These are phyloP conservation scores for Prunella fulvescens DNA, from an alignment of 2,113 vertebrate genomes.

Conservation along the genomic window DNA sequence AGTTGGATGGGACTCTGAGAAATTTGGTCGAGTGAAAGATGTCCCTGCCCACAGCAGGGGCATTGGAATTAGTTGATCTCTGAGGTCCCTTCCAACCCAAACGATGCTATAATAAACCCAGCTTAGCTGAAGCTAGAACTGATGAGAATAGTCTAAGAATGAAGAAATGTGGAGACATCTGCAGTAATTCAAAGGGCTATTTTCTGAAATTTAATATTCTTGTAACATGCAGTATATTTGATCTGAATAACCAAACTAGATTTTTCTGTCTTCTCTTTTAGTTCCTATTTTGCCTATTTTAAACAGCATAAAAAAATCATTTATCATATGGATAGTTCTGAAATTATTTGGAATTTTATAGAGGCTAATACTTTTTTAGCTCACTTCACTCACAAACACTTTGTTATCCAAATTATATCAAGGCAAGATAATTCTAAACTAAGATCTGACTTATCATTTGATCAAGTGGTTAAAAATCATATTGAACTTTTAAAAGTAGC, in stretches of 20 bases:
- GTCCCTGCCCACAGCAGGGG: accelerated
- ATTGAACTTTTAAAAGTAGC: background rate
- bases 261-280: background rate
- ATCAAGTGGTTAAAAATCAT: background rate
- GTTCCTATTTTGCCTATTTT: background rate
- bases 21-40: background rate
- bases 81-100: background rate
- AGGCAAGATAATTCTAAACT: background rate
- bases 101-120: background rate
- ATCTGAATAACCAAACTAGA: background rate
- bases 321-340: background rate
- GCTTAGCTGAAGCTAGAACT: background rate
- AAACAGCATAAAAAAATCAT: background rate
- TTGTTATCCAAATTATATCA: background rate
- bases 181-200: background rate
- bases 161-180: background rate
- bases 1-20: background rate
- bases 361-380: background rate
- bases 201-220: background rate
- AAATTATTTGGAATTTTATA: background rate
- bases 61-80: background rate
- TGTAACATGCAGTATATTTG: background rate
- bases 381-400: background rate
- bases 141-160: background rate
- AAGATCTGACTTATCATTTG: background rate